Base-by-base conservation (phyloP, 2,888 invertebrate species). In the Crematogaster levior region DNA sequence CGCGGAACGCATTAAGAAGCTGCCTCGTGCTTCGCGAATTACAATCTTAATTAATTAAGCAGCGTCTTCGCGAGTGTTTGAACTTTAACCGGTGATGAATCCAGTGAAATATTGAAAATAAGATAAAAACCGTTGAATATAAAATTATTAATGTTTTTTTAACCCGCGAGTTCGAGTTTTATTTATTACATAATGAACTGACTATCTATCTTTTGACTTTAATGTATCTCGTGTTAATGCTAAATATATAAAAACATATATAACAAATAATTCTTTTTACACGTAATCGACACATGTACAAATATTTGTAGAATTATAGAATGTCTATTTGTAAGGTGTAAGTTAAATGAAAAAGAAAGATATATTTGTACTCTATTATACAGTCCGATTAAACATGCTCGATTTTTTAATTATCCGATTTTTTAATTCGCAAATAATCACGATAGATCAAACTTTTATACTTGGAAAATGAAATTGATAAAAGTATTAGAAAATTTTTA, bases 1-100 rank as follows among this genome's bases (percentile, higher is more conserved):
- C 91, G 30, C 86, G 82, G 88, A 82, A 84, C 60, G 83, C 85
- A 82, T 88, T 85, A 86, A 88, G 53, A 81, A 73, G 51, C 65
- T 77, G 81, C 56, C n/a, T 70, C 80, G 68, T 37, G 30, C 12
- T 40, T 66, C n/a, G 82, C 60, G 80, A 81, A 87, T 89, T 74
- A 81, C 65, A 46, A 51, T 40, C 30, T 82, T 81, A 86, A 88
- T 88, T 85, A 84, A 88, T 85, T 87, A 82, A 27, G 4, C 7
- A 18, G 15, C 58, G 30, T 81, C 56, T 61, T 84, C 51, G 73
- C 40, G 43, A 58, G 30, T 18, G 24, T 5, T 48, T 37, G 48
- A 24, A 37, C 24, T 34, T 58, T 70, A 27, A 43, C 30, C 30
- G 5, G 4, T 10, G n/a, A 43, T 4, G 48, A 43, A 56, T n/a